Percentiles rank a stretch among this genome's conserved stretches.
These are phyloP conservation scores for Tor tambroides DNA, from an alignment of 2,113 vertebrate species.

Conservation along the genomic window DNA sequence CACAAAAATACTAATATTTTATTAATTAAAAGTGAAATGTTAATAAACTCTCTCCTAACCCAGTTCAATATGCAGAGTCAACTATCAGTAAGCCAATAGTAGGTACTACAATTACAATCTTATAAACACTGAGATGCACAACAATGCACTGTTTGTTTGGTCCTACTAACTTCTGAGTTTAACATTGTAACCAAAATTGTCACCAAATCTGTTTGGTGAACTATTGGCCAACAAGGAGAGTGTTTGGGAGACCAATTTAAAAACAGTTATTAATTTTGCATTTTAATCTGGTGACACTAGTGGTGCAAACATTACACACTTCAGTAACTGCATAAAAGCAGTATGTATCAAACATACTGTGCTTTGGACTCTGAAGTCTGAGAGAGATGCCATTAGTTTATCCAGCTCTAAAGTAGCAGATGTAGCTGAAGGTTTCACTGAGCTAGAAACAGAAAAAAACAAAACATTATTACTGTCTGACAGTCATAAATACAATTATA, in stretches of 20 bases:
- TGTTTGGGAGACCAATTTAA: background rate
- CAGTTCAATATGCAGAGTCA: too few species aligned
- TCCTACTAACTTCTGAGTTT: background rate
- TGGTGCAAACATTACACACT: background rate
- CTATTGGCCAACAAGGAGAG: background rate
- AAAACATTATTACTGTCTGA: background rate
- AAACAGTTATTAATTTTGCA: background rate
- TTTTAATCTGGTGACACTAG: background rate
- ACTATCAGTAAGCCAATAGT: background rate
- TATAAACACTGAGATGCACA: background rate
- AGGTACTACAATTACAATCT: background rate
- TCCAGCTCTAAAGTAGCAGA: constrained; percentile 91
- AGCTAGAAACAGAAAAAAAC: constrained; percentile 62
- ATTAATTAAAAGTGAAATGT: background rate
- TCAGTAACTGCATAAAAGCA: background rate
- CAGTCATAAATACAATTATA: background rate
- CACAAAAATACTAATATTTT: background rate
- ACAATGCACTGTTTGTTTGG: background rate
- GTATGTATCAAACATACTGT: constrained; percentile 74
- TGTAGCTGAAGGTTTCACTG: constrained; percentile 82
- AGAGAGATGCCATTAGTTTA: constrained; percentile 91
- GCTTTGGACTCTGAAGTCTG: constrained; percentile 90
- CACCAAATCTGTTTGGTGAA: background rate
- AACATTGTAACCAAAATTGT: background rate
- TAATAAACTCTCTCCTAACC: background rate